A percentile compares a stretch with the other conserved stretches of the same genome.
phyloP scores from a whole-genome alignment of 1,140 invertebrate genomes.

The Aleiodes sp. region DNA sequence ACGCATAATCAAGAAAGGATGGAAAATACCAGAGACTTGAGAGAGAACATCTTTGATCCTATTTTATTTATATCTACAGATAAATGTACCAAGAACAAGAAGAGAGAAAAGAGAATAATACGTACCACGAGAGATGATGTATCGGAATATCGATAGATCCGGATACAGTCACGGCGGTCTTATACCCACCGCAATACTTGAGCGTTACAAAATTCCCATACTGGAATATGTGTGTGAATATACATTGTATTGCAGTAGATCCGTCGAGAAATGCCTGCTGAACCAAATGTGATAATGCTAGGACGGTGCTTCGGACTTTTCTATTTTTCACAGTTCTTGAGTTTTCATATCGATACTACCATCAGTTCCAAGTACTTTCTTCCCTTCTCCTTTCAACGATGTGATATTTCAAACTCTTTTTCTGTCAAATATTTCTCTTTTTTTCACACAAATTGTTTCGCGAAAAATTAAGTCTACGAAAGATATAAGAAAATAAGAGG shows the following conservation, averaged over 20 bases:
- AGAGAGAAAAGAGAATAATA: no score
- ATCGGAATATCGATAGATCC: background rate
- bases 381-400: background rate
- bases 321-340: background rate
- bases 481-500: no score
- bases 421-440: conserved; percentile 1
- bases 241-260: background rate
- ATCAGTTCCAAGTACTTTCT: background rate
- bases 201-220: background rate
- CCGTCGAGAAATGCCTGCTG: background rate
- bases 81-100: no score
- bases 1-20: no score
- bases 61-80: no score
- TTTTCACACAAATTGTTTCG: no score
- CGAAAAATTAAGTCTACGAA: no score
- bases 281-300: background rate
- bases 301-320: background rate
- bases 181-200: background rate
- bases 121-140: background rate
- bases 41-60: no score
- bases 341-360: background rate
- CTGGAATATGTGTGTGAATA: background rate
- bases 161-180: background rate
- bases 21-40: no score
- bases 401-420: background rate